Evolutionary conservation across 2,113 vertebrate genomes (phyloP).

Genomic region (Thunnus maccoyii): DNA sequence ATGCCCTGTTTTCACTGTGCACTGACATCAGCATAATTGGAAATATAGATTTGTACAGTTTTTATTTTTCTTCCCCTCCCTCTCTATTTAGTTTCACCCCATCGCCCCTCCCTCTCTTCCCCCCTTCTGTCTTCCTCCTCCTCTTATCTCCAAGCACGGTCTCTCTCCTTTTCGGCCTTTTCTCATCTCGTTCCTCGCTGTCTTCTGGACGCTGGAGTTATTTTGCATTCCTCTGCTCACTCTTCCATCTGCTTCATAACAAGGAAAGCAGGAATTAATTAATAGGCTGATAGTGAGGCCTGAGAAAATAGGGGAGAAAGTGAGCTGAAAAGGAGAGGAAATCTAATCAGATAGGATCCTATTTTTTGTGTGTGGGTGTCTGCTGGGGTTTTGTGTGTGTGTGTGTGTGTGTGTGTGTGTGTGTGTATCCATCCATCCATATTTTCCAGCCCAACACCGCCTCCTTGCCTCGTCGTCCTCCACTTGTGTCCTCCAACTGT

Average conservation of each 20-base stretch:
- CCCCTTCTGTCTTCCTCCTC: neutral
- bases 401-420: neutral
- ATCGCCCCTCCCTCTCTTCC: neutral
- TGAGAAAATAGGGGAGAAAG: conserved; percentile 46
- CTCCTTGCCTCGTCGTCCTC: conserved; percentile 3
- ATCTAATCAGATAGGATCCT: conserved; percentile 58
- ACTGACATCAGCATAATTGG: neutral
- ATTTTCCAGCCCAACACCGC: neutral
- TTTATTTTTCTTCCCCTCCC: neutral
- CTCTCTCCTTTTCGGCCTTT: conserved; percentile 36
- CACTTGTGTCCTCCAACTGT: conserved; percentile 1
- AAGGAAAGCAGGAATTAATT: conserved; percentile 72
- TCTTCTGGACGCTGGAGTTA: conserved; percentile 52
- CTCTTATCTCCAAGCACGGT: conserved; percentile 15
- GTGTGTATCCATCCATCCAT: conserved; percentile 23
- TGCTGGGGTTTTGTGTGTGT: neutral
- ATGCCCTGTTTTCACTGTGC: neutral
- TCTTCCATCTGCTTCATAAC: conserved; percentile 71
- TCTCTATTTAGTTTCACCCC: neutral
- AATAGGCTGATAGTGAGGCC: conserved; percentile 62
- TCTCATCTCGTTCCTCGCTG: conserved; percentile 50
- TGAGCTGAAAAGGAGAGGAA: conserved; percentile 42
- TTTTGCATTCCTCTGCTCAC: conserved; percentile 64
- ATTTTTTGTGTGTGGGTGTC: conserved; percentile 19
- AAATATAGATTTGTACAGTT: neutral